Evolutionary conservation across 2,797 vertebrate genomes (phyloP).

Genomic region (Macrochelys suwanniensis): DNA sequence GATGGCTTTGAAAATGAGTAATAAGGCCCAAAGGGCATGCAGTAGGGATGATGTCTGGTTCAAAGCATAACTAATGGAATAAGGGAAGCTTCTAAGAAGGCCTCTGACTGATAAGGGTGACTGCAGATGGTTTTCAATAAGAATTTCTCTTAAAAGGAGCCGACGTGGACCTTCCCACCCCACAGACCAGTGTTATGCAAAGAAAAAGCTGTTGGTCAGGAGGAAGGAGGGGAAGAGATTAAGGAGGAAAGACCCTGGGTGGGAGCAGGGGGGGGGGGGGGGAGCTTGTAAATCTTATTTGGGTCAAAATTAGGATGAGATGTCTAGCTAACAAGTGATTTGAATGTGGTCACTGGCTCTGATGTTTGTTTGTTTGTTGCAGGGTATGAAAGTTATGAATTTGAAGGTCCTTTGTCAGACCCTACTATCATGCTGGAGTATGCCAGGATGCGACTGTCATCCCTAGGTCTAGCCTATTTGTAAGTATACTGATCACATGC

Average conservation of each 20-base stretch:
- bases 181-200: neutral
- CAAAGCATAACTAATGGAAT: neutral
- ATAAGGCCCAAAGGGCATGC: neutral
- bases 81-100: neutral
- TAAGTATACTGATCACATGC: neutral
- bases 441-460: neutral
- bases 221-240: neutral
- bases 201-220: neutral
- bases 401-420: neutral
- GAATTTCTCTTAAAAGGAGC: neutral
- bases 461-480: neutral
- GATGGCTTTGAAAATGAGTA: neutral
- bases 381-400: neutral
- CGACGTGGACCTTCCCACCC: neutral
- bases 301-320: neutral
- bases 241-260: neutral
- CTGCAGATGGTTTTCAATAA: neutral
- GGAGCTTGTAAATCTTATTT: neutral
- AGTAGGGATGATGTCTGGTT: neutral
- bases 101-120: neutral
- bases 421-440: neutral
- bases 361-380: neutral
- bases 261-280: rapidly evolving
- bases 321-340: neutral
- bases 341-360: neutral